Evolutionary conservation across 2,113 vertebrate species (phyloP), one percentile per base, ranked within the genome.

Genomic region (Martes martes): DNA sequence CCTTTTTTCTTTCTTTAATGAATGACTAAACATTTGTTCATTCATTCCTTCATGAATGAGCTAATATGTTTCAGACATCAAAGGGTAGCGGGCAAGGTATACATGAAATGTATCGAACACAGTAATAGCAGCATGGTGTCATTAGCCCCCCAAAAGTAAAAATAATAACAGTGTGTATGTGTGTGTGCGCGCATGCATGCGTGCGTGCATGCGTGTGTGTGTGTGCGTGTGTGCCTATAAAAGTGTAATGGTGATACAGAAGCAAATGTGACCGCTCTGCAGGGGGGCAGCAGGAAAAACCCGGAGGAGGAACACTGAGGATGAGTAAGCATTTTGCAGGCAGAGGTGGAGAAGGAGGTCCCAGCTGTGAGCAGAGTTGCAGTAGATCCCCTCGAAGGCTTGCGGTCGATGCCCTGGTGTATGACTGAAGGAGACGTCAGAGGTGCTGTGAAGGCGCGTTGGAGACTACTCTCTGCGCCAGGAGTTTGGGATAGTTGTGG

Each of bases 171-270:
- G 11, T 8, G 67, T 39, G 10, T 85, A 7, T 31, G 19, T 65
- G 24, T 83, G 5, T 4, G 0, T 36, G 2, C 47, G 6, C 23
- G 26, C 36, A 1, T 39, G 6, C 24, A 19, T 65, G 31, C 79
- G 5, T 4, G 0, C n/a, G 4, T 65, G 47, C 11, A 10, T 14
- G 33, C 23, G 0, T 65, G 0, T n/a, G 3, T 45, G 0, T 42
- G 3, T 11, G 59, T 26, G 21, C 9, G 26, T n/a, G 24, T 3
- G 42, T 73, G 23, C 23, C 24, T 79, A 2, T 93, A 55, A 79
- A 50, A 6, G 33, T 47, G 3, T 94, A 71, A 52, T 19, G 3
- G 39, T 55, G 47, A 76, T 85, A 11, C 24, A 89, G 85, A 85
- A 36, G 71, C 39, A 69, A 19, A 36, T 33, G 14, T 73, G 52